These are phyloP conservation scores for Meta bourneti DNA, from an alignment of 2,888 invertebrate genomes.

Conservation along the genomic window DNA sequence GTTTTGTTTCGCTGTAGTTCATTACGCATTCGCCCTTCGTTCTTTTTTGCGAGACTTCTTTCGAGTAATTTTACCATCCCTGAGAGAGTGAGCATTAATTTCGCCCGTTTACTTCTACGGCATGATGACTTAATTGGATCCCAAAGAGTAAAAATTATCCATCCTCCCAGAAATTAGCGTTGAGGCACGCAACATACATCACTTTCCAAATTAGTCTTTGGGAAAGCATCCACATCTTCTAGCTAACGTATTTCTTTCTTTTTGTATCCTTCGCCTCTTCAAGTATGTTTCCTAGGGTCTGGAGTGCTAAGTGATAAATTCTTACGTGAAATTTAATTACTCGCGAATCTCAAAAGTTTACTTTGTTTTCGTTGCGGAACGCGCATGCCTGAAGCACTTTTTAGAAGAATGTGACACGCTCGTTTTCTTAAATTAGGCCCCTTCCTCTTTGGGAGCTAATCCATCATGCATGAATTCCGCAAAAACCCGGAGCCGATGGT, in stretches of 20 bases:
- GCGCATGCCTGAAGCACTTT: background rate
- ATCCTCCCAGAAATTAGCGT: background rate
- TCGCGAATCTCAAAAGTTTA: conserved; percentile 21
- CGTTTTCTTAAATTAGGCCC: background rate
- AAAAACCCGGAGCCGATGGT: background rate
- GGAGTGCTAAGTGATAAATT: conserved; percentile 16
- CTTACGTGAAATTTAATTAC: conserved; percentile 22
- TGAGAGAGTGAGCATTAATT: background rate
- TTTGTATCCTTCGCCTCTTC: background rate
- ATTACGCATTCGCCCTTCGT: no score
- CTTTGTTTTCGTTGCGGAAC: conserved; percentile 2
- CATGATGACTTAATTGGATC: conserved; percentile 5
- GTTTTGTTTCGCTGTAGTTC: no score
- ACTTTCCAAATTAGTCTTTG: conserved; percentile 36
- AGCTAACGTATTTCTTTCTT: no score
- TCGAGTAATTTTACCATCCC: background rate
- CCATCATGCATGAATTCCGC: background rate
- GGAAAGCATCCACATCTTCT: conserved; percentile 1
- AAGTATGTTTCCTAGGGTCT: background rate
- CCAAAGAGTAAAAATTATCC: conserved; percentile 6
- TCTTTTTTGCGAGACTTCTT: background rate
- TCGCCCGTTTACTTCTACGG: background rate
- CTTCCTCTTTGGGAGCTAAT: conserved; percentile 2
- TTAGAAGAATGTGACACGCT: background rate
- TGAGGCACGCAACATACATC: conserved; percentile 13